phyloP scores from a whole-genome alignment of 2,113 vertebrate genomes.

The Poeciliopsis occidentalis region DNA sequence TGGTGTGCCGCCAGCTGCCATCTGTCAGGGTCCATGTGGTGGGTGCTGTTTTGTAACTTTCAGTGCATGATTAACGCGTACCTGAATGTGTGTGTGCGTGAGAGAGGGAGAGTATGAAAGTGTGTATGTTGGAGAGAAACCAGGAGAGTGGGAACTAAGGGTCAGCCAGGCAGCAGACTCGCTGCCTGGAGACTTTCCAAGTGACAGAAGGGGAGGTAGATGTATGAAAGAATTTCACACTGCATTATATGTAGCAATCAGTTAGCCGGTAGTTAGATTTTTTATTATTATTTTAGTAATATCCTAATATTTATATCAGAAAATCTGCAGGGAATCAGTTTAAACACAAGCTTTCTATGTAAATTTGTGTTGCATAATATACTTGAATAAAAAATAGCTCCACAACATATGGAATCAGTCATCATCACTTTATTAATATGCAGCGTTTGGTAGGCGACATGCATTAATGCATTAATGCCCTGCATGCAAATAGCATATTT shows the following conservation, averaged over 20 bases:
- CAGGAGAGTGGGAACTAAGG: constrained; percentile 50
- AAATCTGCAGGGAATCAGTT: background rate
- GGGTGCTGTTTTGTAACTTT: constrained; percentile 51
- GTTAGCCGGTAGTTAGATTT: constrained; percentile 4
- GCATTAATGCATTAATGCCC: background rate
- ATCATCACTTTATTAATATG: background rate
- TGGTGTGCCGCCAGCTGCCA: constrained; percentile 46
- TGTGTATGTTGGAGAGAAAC: constrained; percentile 30
- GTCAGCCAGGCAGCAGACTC: constrained; percentile 68
- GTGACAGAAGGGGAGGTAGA: constrained; percentile 46
- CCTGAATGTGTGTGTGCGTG: constrained; percentile 22
- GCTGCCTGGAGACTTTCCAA: constrained; percentile 69
- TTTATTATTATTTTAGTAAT: background rate
- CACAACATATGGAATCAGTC: background rate
- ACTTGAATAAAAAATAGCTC: background rate
- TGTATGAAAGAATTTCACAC: constrained; percentile 66
- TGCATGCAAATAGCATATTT: too few relatives aligned
- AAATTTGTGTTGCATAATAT: background rate
- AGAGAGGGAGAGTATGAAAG: background rate
- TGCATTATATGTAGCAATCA: constrained; percentile 38
- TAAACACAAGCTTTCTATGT: background rate
- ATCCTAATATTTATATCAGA: background rate
- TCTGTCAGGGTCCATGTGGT: constrained; percentile 57
- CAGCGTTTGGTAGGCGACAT: background rate
- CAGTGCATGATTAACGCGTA: constrained; percentile 31